Base-by-base conservation (phyloP, 2,113 vertebrate genomes). In the Fukomys damarensis region DNA sequence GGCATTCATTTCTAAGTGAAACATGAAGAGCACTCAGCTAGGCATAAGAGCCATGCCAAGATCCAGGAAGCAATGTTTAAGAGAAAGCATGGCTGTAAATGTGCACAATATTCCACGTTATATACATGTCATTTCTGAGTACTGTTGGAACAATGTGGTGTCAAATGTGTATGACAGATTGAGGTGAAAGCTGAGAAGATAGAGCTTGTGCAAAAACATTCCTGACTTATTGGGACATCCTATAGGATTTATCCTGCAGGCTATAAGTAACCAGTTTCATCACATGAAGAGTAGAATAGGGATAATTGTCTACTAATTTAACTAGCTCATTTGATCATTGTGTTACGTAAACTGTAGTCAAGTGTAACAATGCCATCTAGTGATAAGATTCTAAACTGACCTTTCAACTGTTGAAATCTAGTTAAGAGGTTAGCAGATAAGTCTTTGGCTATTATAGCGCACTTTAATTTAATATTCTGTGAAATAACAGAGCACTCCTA, bases 101-200 rank as follows among this genome's bases (percentile, higher is more conserved):
- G 99, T 99, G 99, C 99, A 99, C 99, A 99, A 99, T 99, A 99
- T 99, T 99, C 99, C 99, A 99, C 99, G 99, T 99, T 99, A 99
- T 99, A 99, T 99, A 99, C 99, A 99, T 99, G 99, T 99, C 99
- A 99, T 98, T 99, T 99, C 99, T 98, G 99, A 99, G 99, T 99
- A 99, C 98, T 98, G 98, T 98, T 98, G 98, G 98, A 99, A 99
- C 99, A 99, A 99, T 98, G 98, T 98, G 97, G 99, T 99, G 99
- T 99, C 99, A 99, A 99, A 99, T 99, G 99, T 99, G 99, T 99
- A 98, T 99, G 99, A 99, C 99, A 99, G 99, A 99, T 99, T 99
- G 99, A 99, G 99, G 99, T 99, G 99, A 99, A 99, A 98, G 98
- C 99, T 98, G 99, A 99, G 98, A 99, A 99, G 98, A 98, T 98